phyloP scores from a whole-genome alignment of 2,888 invertebrate species.

The Chrysolina oricalcia region DNA sequence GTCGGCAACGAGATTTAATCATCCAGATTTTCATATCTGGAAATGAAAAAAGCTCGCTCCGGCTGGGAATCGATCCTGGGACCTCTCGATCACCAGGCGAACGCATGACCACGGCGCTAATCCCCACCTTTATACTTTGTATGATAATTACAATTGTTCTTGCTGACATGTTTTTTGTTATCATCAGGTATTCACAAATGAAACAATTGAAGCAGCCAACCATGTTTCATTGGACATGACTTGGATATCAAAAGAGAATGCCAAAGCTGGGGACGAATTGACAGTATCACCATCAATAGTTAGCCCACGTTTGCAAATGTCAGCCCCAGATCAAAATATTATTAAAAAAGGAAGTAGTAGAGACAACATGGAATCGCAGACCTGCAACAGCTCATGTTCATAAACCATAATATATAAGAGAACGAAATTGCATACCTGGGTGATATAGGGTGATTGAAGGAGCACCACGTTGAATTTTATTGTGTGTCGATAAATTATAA shows the following conservation, averaged over 20 bases:
- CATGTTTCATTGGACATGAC: not conserved
- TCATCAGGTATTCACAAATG: slow-evolving; percentile 3
- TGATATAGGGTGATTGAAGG: too few species aligned
- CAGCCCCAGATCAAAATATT: not conserved
- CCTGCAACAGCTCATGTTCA: slow-evolving; percentile 9
- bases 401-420: not conserved
- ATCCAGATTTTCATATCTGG: too few species aligned
- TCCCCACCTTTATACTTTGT: too few species aligned
- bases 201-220: not conserved
- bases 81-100: too few species aligned
- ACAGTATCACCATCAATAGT: not conserved
- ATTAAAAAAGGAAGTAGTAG: not conserved
- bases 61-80: too few species aligned
- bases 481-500: too few species aligned
- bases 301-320: not conserved
- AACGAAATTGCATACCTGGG: too few species aligned
- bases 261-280: slow-evolving; percentile 12
- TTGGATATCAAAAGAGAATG: slow-evolving; percentile 8
- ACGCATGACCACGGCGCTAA: too few species aligned
- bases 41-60: too few species aligned
- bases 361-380: slow-evolving; percentile 11
- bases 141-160: not conserved
- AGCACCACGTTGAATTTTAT: too few species aligned
- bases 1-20: too few species aligned
- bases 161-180: not conserved